Percentiles rank a stretch among this genome's conserved stretches.
Conservation (phyloP, 2,888 invertebrate genomes). For the Pogonocherus hispidulus region DNA sequence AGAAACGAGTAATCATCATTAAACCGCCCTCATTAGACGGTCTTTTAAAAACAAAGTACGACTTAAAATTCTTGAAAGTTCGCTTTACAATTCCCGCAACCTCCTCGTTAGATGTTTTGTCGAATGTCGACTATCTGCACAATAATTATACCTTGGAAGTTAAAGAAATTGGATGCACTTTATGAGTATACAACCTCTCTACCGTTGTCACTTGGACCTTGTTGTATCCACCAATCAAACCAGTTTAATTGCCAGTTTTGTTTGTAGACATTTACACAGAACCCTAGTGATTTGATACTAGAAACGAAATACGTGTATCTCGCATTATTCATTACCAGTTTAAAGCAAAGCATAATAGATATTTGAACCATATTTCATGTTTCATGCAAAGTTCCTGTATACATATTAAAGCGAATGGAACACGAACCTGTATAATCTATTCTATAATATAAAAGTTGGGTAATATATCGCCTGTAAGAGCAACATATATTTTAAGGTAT, state of each 20-base stretch:
- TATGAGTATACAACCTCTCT: no score
- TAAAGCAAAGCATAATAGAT: background rate
- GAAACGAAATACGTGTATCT: background rate
- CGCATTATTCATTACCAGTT: background rate
- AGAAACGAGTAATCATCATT: no score
- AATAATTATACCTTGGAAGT: background rate
- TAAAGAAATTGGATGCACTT: background rate
- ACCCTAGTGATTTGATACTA: background rate
- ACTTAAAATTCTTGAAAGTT: background rate
- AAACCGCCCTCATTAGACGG: background rate
- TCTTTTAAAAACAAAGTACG: background rate
- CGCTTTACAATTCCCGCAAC: background rate
- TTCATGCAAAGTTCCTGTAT: background rate
- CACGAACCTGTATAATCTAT: background rate
- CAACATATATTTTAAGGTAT: no score
- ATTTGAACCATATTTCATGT: background rate
- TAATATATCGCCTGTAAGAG: no score
- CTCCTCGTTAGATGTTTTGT: constrained; percentile 3
- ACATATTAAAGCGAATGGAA: background rate
- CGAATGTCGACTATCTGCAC: background rate
- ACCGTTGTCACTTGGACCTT: background rate
- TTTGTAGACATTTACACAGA: background rate
- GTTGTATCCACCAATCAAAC: no score
- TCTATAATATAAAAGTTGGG: background rate
- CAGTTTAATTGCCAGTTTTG: background rate